Evolutionary conservation across 2,888 invertebrate species (phyloP).

Genomic region (Parnassius orleans): DNA sequence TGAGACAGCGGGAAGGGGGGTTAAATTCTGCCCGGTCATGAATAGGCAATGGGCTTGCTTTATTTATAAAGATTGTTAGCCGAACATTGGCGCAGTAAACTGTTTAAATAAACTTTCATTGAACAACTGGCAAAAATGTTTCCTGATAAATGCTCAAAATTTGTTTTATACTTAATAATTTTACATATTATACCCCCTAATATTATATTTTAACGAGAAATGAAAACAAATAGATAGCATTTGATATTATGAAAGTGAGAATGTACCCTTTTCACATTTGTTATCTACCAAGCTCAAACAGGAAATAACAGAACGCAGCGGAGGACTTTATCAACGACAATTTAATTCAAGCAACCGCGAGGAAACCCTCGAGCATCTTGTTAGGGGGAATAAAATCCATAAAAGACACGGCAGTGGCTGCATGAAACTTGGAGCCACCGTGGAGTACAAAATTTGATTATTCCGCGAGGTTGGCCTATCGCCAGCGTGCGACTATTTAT

Average conservation of each 20-base stretch:
- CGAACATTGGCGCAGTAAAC: slow-evolving; percentile 69
- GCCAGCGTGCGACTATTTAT: slow-evolving; percentile 77
- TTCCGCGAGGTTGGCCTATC: slow-evolving; percentile 80
- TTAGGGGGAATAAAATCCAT: slow-evolving; percentile 75
- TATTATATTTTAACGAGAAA: background rate
- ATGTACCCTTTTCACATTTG: slow-evolving; percentile 34
- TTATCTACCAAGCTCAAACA: slow-evolving; percentile 41
- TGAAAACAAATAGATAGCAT: slow-evolving; percentile 12
- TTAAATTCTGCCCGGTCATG: slow-evolving; percentile 78
- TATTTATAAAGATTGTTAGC: slow-evolving; percentile 79
- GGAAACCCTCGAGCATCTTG: slow-evolving; percentile 68
- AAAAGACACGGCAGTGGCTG: slow-evolving; percentile 70
- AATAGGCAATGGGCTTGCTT: slow-evolving; percentile 80
- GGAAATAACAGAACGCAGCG: slow-evolving; percentile 55
- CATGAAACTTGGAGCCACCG: slow-evolving; percentile 54
- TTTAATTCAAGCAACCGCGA: slow-evolving; percentile 74
- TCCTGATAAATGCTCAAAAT: background rate
- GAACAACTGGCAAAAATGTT: slow-evolving; percentile 6
- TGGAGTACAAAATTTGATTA: slow-evolving; percentile 76
- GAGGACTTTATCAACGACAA: slow-evolving; percentile 73
- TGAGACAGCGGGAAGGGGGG: slow-evolving; percentile 62
- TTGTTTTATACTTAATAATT: background rate
- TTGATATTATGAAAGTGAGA: slow-evolving; percentile 17
- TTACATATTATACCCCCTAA: background rate
- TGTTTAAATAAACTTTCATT: slow-evolving; percentile 57